phyloP scores from a whole-genome alignment of 2,797 vertebrate genomes.

The Intellagama lesueurii region DNA sequence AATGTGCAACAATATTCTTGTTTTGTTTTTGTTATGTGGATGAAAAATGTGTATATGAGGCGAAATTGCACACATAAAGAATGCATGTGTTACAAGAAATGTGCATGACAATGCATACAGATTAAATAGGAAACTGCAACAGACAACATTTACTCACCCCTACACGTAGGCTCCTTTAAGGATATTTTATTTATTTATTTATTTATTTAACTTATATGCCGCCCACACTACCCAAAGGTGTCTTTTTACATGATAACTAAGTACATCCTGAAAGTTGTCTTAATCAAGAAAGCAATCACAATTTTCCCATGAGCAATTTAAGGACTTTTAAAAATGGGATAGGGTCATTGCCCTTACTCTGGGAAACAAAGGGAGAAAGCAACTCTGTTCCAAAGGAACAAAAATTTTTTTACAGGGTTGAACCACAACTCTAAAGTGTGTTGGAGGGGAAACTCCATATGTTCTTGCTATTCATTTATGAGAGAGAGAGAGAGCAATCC shows the following conservation, averaged over 20 bases:
- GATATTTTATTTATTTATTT: neutral
- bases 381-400: slow-evolving; percentile 15
- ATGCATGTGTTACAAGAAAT: neutral
- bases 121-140: neutral
- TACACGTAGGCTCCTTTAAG: neutral
- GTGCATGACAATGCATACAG: neutral
- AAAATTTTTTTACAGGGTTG: slow-evolving; percentile 23
- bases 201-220: too few relatives aligned
- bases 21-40: too few relatives aligned
- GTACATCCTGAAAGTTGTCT: neutral
- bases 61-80: neutral
- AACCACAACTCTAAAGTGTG: neutral
- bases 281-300: neutral
- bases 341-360: neutral
- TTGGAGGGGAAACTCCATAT: neutral
- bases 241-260: neutral
- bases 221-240: too few relatives aligned
- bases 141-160: neutral
- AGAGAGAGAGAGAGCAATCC: neutral
- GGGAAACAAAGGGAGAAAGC: neutral
- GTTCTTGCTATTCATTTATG: slow-evolving; percentile 26
- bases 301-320: neutral
- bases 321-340: neutral
- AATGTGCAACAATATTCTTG: too few relatives aligned
- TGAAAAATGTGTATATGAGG: neutral